Evolutionary conservation across 2,797 vertebrate genomes (phyloP).

Genomic region (Sebastes nivosus): DNA sequence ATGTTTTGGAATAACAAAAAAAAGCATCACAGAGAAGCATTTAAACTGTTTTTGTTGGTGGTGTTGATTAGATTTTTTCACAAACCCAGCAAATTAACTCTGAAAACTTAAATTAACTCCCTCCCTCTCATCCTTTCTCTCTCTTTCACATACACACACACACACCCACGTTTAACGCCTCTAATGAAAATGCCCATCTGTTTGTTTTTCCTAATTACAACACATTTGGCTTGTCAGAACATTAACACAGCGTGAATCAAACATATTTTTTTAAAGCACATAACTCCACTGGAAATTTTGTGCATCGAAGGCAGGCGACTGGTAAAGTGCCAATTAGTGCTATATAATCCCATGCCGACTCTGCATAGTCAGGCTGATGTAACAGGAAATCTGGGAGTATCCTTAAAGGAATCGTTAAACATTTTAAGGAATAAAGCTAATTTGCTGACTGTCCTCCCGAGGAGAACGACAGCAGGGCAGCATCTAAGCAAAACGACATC

Average conservation of each 20-base stretch:
- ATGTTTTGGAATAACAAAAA: background rate
- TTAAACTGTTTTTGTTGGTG: background rate
- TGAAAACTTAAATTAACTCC: conserved; percentile 11
- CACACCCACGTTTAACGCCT: conserved; percentile 28
- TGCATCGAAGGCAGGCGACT: conserved; percentile 18
- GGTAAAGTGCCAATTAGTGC: conserved; percentile 4
- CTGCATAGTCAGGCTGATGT: background rate
- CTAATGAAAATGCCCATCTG: conserved; percentile 68
- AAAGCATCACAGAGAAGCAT: background rate
- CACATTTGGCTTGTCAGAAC: conserved; percentile 65
- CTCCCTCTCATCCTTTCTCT: background rate
- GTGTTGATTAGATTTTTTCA: background rate
- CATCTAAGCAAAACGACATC: background rate
- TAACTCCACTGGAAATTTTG: conserved; percentile 32
- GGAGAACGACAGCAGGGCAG: background rate
- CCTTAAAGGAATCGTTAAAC: background rate
- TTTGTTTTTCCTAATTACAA: conserved; percentile 65
- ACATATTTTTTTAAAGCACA: conserved; percentile 52
- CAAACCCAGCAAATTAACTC: conserved; percentile 9
- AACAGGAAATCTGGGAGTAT: background rate
- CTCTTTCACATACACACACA: background rate
- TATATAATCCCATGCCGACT: background rate
- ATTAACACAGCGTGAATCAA: conserved; percentile 58
- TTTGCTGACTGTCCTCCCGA: background rate
- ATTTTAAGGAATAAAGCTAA: background rate